Percentiles rank a stretch among this genome's conserved stretches.
Conservation (phyloP, 2,888 invertebrate genomes). For the Mesochorus sp. region DNA sequence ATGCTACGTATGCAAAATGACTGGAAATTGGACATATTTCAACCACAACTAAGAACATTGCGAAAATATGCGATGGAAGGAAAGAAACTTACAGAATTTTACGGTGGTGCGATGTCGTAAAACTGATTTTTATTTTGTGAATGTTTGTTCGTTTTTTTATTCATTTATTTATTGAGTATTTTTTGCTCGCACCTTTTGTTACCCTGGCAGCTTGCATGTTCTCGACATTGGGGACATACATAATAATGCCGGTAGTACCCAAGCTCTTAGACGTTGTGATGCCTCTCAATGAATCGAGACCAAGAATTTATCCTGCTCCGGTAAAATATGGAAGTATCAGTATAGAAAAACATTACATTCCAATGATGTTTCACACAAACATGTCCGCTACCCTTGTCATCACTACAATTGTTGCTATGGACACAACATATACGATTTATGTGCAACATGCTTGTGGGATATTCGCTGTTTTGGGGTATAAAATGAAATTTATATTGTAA, state of each 20-base stretch:
- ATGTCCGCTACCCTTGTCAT: conserved; percentile 11
- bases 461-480: conserved; percentile 53
- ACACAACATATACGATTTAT: conserved; percentile 47
- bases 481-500: no score
- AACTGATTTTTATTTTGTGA: not conserved
- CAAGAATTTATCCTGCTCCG: conserved; percentile 13
- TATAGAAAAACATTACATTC: conserved; percentile 39
- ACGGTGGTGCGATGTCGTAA: conserved; percentile 26
- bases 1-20: conserved; percentile 46
- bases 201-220: conserved; percentile 51
- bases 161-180: not conserved
- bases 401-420: conserved; percentile 39
- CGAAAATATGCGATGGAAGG: conserved; percentile 40
- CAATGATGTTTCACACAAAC: conserved; percentile 46
- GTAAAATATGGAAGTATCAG: conserved; percentile 43
- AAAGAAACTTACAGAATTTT: conserved; percentile 41
- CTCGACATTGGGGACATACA: conserved; percentile 41
- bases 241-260: conserved; percentile 44
- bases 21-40: conserved; percentile 23
- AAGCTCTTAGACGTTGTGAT: conserved; percentile 43
- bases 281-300: conserved; percentile 56
- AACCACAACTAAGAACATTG: conserved; percentile 29
- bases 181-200: not conserved
- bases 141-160: not conserved
- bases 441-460: conserved; percentile 58